A percentile compares a stretch with the other conserved stretches of the same genome.
Conservation (phyloP, 1,140 invertebrate species). For the Rhopalosiphum padi region DNA sequence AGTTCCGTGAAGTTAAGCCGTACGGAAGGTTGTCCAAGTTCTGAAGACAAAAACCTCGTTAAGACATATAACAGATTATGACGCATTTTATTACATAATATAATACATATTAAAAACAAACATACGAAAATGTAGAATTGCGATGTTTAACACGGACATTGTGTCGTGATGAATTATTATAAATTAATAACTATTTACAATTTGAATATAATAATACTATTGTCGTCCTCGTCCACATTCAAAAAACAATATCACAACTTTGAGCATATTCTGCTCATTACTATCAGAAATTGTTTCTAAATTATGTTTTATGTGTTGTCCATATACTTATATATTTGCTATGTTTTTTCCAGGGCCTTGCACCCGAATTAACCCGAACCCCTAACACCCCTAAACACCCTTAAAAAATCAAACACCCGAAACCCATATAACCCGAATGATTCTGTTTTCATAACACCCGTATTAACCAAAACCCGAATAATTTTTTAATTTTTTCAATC, state of each 20-base stretch:
- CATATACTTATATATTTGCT: too few species aligned
- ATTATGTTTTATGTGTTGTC: not conserved
- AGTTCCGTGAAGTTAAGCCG: conserved; percentile 69
- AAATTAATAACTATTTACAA: not conserved
- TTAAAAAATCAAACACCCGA: too few species aligned
- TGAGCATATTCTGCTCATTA: not conserved
- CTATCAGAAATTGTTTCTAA: not conserved
- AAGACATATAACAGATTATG: not conserved
- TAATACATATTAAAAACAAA: not conserved
- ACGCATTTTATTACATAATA: not conserved
- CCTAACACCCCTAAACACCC: too few species aligned
- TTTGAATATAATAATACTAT: not conserved
- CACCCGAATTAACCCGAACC: too few species aligned
- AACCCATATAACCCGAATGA: too few species aligned
- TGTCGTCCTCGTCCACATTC: too few species aligned
- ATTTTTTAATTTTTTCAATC: too few species aligned
- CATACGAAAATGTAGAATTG: not conserved
- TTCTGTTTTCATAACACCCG: too few species aligned
- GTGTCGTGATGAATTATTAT: not conserved
- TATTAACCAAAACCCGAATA: too few species aligned
- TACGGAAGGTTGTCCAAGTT: conserved; percentile 57
- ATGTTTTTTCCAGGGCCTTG: too few species aligned
- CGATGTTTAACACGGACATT: not conserved
- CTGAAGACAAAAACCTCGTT: not conserved
- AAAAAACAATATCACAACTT: too few species aligned